Percentiles rank a stretch among this genome's conserved stretches.
phyloP scores from a whole-genome alignment of 2,113 vertebrate species.

The Atherinomorus stipes region DNA sequence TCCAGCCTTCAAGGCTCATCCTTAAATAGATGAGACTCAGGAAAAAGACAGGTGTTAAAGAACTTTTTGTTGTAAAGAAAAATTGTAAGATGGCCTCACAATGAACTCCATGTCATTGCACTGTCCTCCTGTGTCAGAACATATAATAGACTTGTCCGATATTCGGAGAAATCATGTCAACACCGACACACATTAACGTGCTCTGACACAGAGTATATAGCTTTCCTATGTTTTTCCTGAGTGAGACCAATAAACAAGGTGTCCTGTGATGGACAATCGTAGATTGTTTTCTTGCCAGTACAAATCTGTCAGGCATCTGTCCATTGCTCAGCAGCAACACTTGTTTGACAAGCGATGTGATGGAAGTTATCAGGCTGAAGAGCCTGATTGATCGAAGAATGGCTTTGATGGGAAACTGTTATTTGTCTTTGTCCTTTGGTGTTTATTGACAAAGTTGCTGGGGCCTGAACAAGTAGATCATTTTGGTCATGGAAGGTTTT shows the following conservation, averaged over 20 bases:
- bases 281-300: conserved; percentile 47
- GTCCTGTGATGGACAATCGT: conserved; percentile 69
- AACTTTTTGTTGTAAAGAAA: conserved; percentile 8
- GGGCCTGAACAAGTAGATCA: no score
- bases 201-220: conserved; percentile 18
- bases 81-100: not conserved
- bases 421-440: conserved; percentile 7
- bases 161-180: conserved; percentile 48
- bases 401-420: conserved; percentile 5
- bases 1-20: conserved; percentile 38
- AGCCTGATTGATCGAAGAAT: conserved; percentile 11
- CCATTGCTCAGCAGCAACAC: conserved; percentile 10
- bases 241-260: conserved; percentile 49
- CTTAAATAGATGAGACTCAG: not conserved
- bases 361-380: conserved; percentile 6
- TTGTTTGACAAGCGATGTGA: conserved; percentile 46
- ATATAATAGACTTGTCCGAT: conserved; percentile 45
- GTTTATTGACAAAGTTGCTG: not conserved
- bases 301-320: conserved; percentile 45
- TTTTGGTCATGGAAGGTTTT: no score
- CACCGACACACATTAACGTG: conserved; percentile 36
- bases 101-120: conserved; percentile 27
- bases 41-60: not conserved
- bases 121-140: conserved; percentile 36
- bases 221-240: conserved; percentile 25